phyloP scores from a whole-genome alignment of 1,140 invertebrate species.

The Nymphalis io region DNA sequence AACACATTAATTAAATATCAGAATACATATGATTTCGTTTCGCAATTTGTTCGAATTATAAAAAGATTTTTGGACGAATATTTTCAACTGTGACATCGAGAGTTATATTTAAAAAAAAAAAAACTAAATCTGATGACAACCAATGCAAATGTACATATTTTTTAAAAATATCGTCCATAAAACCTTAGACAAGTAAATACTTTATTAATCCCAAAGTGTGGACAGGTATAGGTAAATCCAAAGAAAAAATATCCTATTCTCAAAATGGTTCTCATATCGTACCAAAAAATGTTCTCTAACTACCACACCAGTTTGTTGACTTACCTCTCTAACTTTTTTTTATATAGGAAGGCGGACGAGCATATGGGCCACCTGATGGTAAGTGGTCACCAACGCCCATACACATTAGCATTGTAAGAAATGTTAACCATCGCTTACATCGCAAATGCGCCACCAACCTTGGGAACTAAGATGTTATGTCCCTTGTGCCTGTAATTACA shows the following conservation, averaged over 20 bases:
- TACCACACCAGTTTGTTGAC: conserved; percentile 11
- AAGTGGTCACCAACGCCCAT: too few relatives aligned
- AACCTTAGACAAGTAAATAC: not conserved
- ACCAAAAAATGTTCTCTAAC: not conserved
- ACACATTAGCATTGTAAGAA: too few relatives aligned
- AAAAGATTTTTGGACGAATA: conserved; percentile 21
- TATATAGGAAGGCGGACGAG: too few relatives aligned
- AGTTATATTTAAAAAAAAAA: conserved; percentile 4
- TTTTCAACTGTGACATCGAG: not conserved
- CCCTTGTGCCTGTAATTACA: too few relatives aligned
- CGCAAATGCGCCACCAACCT: too few relatives aligned
- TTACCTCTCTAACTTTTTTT: conserved; percentile 11
- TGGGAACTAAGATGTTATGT: too few relatives aligned
- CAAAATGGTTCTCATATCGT: not conserved
- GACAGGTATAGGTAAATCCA: conserved; percentile 4
- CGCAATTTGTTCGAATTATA: not conserved
- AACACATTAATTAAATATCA: not conserved
- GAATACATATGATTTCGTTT: conserved; percentile 3
- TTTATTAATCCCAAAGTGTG: not conserved
- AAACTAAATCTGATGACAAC: conserved; percentile 11
- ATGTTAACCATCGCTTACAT: too few relatives aligned
- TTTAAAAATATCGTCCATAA: conserved; percentile 13
- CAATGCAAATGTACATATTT: not conserved
- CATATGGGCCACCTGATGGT: too few relatives aligned
- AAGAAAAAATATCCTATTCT: not conserved